Base-by-base conservation (phyloP, 2,888 invertebrate genomes). In the Acronicta aceris region DNA sequence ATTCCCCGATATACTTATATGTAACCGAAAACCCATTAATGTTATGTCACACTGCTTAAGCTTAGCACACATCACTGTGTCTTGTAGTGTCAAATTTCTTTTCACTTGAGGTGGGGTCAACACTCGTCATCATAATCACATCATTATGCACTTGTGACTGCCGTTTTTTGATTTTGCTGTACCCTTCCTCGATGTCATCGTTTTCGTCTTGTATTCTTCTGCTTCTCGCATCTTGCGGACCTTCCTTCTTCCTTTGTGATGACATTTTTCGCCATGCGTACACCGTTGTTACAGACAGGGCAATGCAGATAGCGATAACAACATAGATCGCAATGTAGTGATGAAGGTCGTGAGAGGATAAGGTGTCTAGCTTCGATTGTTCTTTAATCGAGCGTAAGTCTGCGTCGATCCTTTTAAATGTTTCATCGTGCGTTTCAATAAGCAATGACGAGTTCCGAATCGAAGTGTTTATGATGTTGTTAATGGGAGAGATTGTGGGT, bases 231-330 rank as follows among this genome's bases (percentile, higher is more conserved):
- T 27, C 41, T 50, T 27, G 41, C 50, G 41, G 50, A 50, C 41
- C 41, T n/a, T 40, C 50, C 41, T 25, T 25, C 41, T 27, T 16
- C 33, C 50, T 41, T 41, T 50, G 8, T 25, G 41, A 41, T 13
- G 21, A 6, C 41, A 51, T 51, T 15, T 41, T 51, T 42, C 41
- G 51, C 51, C 51, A 51, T 41, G 15, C 27, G 41, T 41, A 51
- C 41, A 46, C 27, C 51, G 51, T 41, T 41, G 51, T 51, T 51
- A 30, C 51, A 41, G 41, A 51, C 51, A 51, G 41, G 41, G 51
- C 51, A 51, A 51, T 51, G 41, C 40, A 41, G 36, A 51, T 51
- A 8, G 15, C 27, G 17, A 51, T 17, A 51, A 51, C 41, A 36
- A 51, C 51, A 41, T 51, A 51, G 12, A 51, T 51, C 16, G 30